A percentile compares a stretch with the other conserved stretches of the same genome.
phyloP scores from a whole-genome alignment of 2,888 invertebrate genomes.

The Atrina japonica region DNA sequence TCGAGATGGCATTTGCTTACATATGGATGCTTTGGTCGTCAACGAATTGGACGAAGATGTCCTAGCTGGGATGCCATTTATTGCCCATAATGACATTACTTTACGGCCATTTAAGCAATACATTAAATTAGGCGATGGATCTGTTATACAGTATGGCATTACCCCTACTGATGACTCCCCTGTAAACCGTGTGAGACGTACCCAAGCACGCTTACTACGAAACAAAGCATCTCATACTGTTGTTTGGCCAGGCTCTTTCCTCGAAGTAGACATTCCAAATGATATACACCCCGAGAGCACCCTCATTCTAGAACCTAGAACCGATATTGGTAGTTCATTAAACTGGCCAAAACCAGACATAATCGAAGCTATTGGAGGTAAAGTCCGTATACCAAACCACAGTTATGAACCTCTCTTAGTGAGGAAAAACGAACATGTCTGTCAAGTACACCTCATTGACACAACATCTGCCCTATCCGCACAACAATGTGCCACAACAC shows the following conservation, averaged over 20 bases:
- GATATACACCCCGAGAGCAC: conserved; percentile 10
- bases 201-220: conserved; percentile 25
- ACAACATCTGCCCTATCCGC: background rate
- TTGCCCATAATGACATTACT: conserved; percentile 50
- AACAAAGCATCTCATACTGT: conserved; percentile 14
- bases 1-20: background rate
- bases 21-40: conserved; percentile 13
- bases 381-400: conserved; percentile 40
- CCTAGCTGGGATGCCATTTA: conserved; percentile 46
- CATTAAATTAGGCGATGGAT: conserved; percentile 27
- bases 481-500: background rate
- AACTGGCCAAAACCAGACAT: conserved; percentile 32
- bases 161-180: too few relatives aligned
- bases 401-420: conserved; percentile 37
- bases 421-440: conserved; percentile 45
- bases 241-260: conserved; percentile 38
- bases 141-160: conserved; percentile 8
- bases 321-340: too few relatives aligned
- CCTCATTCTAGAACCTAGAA: conserved; percentile 9
- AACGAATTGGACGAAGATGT: conserved; percentile 13
- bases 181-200: conserved; percentile 17
- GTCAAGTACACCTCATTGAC: conserved; percentile 17
- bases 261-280: conserved; percentile 22
- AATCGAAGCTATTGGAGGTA: conserved; percentile 34
- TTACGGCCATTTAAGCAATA: conserved; percentile 39